Base-by-base conservation (phyloP, 2,888 invertebrate genomes). In the Yponomeuta sedellus region DNA sequence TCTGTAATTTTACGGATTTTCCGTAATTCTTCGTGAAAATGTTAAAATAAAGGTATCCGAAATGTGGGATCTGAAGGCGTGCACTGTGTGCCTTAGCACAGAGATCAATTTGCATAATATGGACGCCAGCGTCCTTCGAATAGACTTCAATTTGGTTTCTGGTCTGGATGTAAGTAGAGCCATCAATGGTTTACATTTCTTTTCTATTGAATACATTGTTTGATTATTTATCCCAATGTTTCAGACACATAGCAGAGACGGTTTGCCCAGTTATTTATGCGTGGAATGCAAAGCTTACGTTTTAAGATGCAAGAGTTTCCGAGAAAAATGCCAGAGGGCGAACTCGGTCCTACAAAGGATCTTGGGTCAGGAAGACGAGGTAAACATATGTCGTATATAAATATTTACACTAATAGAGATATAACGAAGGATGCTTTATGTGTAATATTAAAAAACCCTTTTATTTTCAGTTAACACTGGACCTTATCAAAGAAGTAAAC, bases 231-330 rank as follows among this genome's bases (percentile, higher is more conserved):
- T 52, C 44, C 1, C 65, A 22, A 61, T 66, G 10, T 84, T 85
- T 66, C 79, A 90, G 89, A 79, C 77, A 10, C 67, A 66, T 8
- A 72, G 73, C 64, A 77, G 76, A 4, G 77, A 75, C 71, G 89
- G 88, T 1, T 71, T 88, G 69, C 88, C 88, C 3, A 77, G 82
- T 66, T 85, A 85, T 71, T 73, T 91, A 67, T 91, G 90, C 73
- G 75, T 78, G 61, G 81, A 82, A 71, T 91, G 90, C 71, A 69
- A 71, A 64, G 79, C 81, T 1, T 78, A 79, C 67, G 74, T 88
- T 5, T 80, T 71, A 70, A 77, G 77, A 5, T 88, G 76, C 64
- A 78, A 75, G 64, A 80, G 76, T 65, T 91, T 90, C 71, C 78
- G 85, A 64, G 78, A 81, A 19, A 87, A 81, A 79, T 89, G 90